Conservation (phyloP, 2,797 vertebrate genomes). For the Arnoldichthys spilopterus region DNA sequence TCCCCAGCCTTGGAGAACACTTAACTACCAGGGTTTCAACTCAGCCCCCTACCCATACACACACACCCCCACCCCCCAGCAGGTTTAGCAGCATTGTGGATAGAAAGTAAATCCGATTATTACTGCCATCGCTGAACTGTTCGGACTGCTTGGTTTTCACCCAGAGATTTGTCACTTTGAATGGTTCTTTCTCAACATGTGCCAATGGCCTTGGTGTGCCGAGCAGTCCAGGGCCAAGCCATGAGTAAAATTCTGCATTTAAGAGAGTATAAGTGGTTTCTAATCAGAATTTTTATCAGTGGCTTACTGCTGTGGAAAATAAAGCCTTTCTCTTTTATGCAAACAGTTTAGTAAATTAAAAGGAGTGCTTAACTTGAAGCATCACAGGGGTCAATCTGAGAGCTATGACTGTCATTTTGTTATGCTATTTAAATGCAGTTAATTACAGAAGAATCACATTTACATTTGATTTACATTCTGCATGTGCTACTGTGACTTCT, state of each 20-base stretch:
- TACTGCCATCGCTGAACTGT: neutral
- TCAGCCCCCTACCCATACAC: neutral
- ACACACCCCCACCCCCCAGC: neutral
- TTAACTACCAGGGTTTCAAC: neutral
- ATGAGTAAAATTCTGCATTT: neutral
- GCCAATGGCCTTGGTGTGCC: neutral
- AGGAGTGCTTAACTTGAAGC: neutral
- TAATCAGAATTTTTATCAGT: neutral
- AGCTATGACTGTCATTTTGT: neutral
- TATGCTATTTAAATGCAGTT: neutral
- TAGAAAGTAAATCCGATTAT: constrained; percentile 22
- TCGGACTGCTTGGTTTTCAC: neutral
- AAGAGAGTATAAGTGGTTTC: neutral
- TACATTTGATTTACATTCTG: neutral
- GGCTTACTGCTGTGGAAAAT: neutral
- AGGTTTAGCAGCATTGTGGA: constrained; percentile 15
- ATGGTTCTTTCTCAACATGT: neutral
- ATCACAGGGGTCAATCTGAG: neutral
- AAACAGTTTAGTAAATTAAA: neutral
- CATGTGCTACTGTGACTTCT: neutral
- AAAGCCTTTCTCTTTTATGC: neutral
- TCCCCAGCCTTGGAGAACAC: neutral
- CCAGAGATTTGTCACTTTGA: neutral
- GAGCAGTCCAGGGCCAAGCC: neutral
- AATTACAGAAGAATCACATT: neutral